Evolutionary conservation across 2,888 invertebrate genomes (phyloP).

Genomic region (Aleiodes testaceus): DNA sequence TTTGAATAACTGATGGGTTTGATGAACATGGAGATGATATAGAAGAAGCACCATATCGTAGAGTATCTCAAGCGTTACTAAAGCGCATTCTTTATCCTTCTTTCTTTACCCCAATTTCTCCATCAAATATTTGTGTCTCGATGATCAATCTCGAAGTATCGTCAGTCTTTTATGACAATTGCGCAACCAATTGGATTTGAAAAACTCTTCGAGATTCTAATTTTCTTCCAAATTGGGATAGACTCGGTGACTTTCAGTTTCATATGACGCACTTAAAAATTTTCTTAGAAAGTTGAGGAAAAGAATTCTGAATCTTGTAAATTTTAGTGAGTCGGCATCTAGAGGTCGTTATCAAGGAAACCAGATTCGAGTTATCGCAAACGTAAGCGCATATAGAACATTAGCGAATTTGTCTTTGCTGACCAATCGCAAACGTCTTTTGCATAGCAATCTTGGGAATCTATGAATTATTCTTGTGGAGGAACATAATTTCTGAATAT

Average conservation of each 20-base stretch:
- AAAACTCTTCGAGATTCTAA: background rate
- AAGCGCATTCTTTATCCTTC: constrained; percentile 19
- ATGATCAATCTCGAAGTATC: background rate
- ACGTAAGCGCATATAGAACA: constrained; percentile 17
- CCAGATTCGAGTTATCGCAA: constrained; percentile 29
- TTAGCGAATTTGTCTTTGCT: constrained; percentile 23
- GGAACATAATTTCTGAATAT: constrained; percentile 20
- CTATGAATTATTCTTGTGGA: background rate
- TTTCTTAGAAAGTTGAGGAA: constrained; percentile 9
- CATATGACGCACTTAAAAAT: constrained; percentile 15
- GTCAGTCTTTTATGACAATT: background rate
- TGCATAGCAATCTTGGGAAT: constrained; percentile 16
- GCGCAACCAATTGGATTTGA: background rate
- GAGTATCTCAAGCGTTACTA: constrained; percentile 15
- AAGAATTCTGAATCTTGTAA: constrained; percentile 19
- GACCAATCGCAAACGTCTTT: constrained; percentile 12
- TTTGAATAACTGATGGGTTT: background rate
- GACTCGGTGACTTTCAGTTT: constrained; percentile 11
- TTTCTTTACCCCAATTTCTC: background rate
- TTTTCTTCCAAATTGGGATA: background rate
- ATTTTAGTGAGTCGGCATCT: constrained; percentile 22
- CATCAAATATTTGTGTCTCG: constrained; percentile 12
- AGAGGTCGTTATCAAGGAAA: constrained; percentile 31
- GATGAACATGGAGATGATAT: background rate
- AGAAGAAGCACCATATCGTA: constrained; percentile 11